Percentiles rank a stretch among this genome's conserved stretches.
Evolutionary conservation across 1,140 invertebrate genomes (phyloP).

Genomic region (Drosophila ercepeae): DNA sequence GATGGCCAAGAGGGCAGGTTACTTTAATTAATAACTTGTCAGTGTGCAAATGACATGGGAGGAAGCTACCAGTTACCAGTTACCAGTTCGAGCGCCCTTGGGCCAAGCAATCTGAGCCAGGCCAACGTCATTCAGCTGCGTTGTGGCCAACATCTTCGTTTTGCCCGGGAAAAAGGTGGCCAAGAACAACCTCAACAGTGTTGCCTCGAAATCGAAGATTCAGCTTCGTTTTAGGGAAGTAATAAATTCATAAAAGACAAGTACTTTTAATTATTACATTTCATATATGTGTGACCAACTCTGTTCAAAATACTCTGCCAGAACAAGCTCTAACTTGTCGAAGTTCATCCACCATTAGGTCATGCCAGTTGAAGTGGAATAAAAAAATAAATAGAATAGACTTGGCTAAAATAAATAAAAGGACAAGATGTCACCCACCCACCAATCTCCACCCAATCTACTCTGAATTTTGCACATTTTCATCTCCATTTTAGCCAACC

Average conservation of each 20-base stretch:
- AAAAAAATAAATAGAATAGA: slow-evolving; percentile 19
- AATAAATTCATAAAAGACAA: not conserved
- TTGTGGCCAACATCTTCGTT: slow-evolving; percentile 3
- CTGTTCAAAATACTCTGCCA: too few relatives aligned
- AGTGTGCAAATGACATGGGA: slow-evolving; percentile 78
- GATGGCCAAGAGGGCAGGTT: slow-evolving; percentile 40
- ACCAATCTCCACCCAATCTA: not conserved
- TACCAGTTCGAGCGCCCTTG: slow-evolving; percentile 50
- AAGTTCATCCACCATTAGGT: slow-evolving; percentile 29
- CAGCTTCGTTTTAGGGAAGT: not conserved
- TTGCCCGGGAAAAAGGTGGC: not conserved
- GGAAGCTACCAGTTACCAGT: slow-evolving; percentile 58
- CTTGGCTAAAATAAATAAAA: slow-evolving; percentile 24
- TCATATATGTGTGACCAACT: not conserved
- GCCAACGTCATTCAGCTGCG: slow-evolving; percentile 11
- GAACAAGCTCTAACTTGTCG: not conserved
- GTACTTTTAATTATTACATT: too few relatives aligned
- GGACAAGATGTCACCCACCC: slow-evolving; percentile 10
- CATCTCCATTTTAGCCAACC: slow-evolving; percentile 8
- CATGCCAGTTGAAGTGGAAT: slow-evolving; percentile 18
- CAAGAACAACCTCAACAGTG: not conserved
- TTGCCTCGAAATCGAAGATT: not conserved
- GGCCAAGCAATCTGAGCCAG: slow-evolving; percentile 63
- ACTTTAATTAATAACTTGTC: slow-evolving; percentile 82
- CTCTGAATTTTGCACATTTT: not conserved